phyloP scores from a whole-genome alignment of 2,888 invertebrate species.

The Ariolimax columbianus region DNA sequence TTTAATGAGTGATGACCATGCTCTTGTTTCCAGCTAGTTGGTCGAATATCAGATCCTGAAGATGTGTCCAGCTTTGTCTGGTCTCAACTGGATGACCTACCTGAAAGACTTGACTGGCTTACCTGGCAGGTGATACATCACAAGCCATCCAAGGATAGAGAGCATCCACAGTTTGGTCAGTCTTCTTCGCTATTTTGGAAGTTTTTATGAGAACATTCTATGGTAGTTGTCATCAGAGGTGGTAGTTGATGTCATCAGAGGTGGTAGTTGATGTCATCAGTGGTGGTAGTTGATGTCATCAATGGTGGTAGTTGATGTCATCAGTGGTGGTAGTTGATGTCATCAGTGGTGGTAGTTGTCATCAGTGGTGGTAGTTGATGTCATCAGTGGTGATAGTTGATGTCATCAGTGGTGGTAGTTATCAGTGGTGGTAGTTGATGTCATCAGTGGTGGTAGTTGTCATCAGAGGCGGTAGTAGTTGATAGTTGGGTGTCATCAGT shows the following conservation, averaged over 20 bases:
- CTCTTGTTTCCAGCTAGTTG: slow-evolving; percentile 63
- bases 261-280: not conserved
- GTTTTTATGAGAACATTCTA: not conserved
- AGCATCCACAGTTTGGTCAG: slow-evolving; percentile 66
- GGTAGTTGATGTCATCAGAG: not conserved
- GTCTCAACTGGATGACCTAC: slow-evolving; percentile 60
- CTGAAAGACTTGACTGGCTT: slow-evolving; percentile 61
- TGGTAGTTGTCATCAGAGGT: not conserved
- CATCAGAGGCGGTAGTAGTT: no score
- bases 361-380: no score
- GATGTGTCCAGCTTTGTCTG: slow-evolving; percentile 57
- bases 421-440: no score
- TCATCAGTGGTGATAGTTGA: no score
- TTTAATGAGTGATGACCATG: no score
- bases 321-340: no score
- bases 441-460: no score
- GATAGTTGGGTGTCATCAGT: no score
- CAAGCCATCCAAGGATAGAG: slow-evolving; percentile 62
- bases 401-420: no score
- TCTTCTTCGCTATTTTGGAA: not conserved
- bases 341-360: no score
- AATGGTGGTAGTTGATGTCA: not conserved
- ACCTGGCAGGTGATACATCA: slow-evolving; percentile 66
- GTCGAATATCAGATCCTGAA: slow-evolving; percentile 61
- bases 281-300: not conserved